These are phyloP conservation scores for Drosophila dives DNA, from an alignment of 2,888 invertebrate species.

Conservation along the genomic window DNA sequence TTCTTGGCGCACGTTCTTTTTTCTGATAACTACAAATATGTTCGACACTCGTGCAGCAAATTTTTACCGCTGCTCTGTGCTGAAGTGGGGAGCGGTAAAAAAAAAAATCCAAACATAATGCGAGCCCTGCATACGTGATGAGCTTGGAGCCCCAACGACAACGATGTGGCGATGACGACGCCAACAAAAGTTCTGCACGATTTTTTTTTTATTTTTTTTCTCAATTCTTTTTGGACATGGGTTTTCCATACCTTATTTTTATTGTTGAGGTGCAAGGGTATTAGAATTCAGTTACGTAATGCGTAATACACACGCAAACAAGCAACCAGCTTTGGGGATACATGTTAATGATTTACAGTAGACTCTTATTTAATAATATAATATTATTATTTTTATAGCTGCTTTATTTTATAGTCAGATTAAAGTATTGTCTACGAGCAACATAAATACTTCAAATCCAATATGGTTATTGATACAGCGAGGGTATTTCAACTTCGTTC, in stretches of 20 bases:
- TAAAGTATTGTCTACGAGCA: not conserved
- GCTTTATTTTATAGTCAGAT: not conserved
- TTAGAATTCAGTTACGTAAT: conserved; percentile 15
- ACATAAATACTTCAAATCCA: not conserved
- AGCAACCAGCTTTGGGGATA: conserved; percentile 1
- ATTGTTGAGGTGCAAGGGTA: conserved; percentile 2
- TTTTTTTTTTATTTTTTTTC: conserved; percentile 12
- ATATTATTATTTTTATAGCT: not conserved
- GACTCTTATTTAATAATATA: not conserved
- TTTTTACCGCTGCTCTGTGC: conserved; percentile 64
- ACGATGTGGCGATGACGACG: conserved; percentile 41
- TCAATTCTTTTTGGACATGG: conserved; percentile 13
- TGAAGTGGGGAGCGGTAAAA: conserved; percentile 2
- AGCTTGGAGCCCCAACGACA: conserved; percentile 47
- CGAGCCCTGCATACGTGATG: conserved; percentile 73
- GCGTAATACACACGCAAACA: conserved; percentile 3
- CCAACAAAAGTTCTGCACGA: conserved; percentile 41
- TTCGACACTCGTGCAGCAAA: conserved; percentile 79
- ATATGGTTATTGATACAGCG: not conserved
- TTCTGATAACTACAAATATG: conserved; percentile 81
- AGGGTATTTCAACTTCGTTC: conserved; percentile 1
- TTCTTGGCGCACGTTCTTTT: conserved; percentile 64
- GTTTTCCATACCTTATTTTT: not conserved
- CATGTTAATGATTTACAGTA: not conserved
- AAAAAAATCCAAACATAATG: conserved; percentile 58